Evolutionary conservation across 2,113 vertebrate species (phyloP), one percentile per base, ranked within the genome.

Genomic region (Alces alces): DNA sequence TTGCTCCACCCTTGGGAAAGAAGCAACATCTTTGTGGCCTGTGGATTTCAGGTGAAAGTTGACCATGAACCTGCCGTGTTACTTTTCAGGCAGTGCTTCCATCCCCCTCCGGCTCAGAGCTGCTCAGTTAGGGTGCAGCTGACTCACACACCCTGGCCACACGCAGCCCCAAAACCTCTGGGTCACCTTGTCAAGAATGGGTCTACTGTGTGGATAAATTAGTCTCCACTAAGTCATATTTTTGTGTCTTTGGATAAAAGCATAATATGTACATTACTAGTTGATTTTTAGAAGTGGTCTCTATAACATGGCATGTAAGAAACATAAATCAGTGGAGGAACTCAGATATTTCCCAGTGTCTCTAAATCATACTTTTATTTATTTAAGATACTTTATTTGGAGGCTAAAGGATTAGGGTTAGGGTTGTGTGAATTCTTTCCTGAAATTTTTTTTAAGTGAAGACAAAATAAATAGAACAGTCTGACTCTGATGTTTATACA

Each of bases 351-450:
- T 91, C 92, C 91, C 88, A 66, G 16, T 45, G 12, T 89, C 52
- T 93, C 33, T 90, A 96, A 93, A 82, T 91, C 64, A 55, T 93
- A 60, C 36, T 82, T 92, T 54, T 39, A 79, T 97, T 95, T 97
- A 89, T 80, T 82, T 96, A 88, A 76, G 73, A 93, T 93, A 43
- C 28, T 95, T 92, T 45, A 11, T 86, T 89, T 93, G 23, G n/a
- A 83, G 13, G 14, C 73, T 86, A 50, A 87, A 58, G 64, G 85
- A 82, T 96, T 66, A 96, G 60, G 4, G 11, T 79, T 95, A 78
- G 36, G 50, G 66, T 86, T 96, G 70, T 94, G n/a, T 86, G 82
- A 93, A 94, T 50, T 89, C 90, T 64, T 83, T 87, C 86, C 78
- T 97, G 82, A 73, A 25, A 39, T 28, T 88, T 86, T 89, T 60